Evolutionary conservation across 2,113 vertebrate genomes (phyloP), one percentile per base, ranked within the genome.

Genomic region (Phoxinus phoxinus): DNA sequence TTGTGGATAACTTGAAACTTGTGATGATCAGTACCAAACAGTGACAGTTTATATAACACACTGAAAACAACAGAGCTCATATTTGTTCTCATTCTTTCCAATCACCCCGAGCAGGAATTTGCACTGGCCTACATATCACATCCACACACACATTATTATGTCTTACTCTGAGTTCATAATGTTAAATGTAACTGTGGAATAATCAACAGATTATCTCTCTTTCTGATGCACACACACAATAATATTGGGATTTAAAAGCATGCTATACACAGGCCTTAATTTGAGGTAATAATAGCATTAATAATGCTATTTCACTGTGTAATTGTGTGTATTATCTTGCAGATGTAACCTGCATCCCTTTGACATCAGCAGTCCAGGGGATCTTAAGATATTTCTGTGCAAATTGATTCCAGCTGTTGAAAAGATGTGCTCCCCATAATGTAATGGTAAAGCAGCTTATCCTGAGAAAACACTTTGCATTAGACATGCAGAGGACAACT

Each of bases 111-210:
- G 35, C n/a, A 46, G 59, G 17, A 11, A 37, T 46, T 63, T 65
- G 59, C 27, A 37, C 78, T 81, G 78, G n/a, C 78, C 15, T 63
- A 65, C 37, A 63, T 65, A 63, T 80, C 53, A 79, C 6, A 61
- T 79, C 37, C 37, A 63, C 58, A 63, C 56, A 80, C 77, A 63
- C 23, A 17, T 23, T n/a, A 23, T n/a, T 4, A 11, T 35, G 19
- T 58, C 21, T 77, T n/a, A 41, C 67, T 35, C 6, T 58, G 6
- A 59, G 12, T 51, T n/a, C 6, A 58, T 25, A 74, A 74, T 74
- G 27, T 74, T 53, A 78, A 1, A 76, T 76, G 19, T 25, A 76
- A 15, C 67, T 67, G 9, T 72, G 10, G 37, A 72, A 72, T 41
- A 4, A 23, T 13, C 11, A 72, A 72, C 21, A 41, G 4, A 72